Base-by-base conservation (phyloP, 2,113 vertebrate genomes). In the Saccopteryx leptura region DNA sequence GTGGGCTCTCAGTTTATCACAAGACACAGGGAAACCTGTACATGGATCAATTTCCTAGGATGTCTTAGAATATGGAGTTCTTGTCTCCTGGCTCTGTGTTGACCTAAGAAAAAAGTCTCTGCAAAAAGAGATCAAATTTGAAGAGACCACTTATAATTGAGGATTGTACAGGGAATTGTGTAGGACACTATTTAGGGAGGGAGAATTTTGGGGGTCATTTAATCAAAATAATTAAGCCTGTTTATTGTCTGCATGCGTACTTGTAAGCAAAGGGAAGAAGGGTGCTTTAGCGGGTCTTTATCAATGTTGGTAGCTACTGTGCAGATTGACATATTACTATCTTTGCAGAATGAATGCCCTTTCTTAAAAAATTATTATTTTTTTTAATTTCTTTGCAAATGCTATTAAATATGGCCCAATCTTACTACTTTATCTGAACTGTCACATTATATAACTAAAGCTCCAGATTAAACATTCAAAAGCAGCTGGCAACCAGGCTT, bases 21-120 rank as follows among this genome's bases (percentile, higher is more conserved):
- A 58, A 84, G 96, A 94, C 95, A 97, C 92, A 78, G 90, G 93
- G 91, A 97, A 96, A 96, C 96, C 96, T 80, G 46, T 84, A 95
- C 95, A 96, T 85, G 93, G 95, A 79, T 75, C 58, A 11, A 65
- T 14, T 65, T 87, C 76, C 56, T 86, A 94, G 88, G 90, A 65
- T 85, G 74, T 79, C 65, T 90, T 63, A 48, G 50, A 23, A 19
- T 39, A 13, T 3, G n/a, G 52, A 50, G 39, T 56, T 85, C 61
- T 2, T 52, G 24, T 92, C 88, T 66, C 81, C 56, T 9, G 61
- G 88, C n/a, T 48, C 39, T 60, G 8, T 71, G 63, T 33, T 63
- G 78, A 71, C 65, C 54, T 17, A n/a, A 66, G 54, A 19, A 75
- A 65, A 90, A 76, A 65, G n/a, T 65, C 60, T 84, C n/a, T 58